Base-by-base conservation (phyloP, 2,113 vertebrate genomes). In the Propithecus coquereli region DNA sequence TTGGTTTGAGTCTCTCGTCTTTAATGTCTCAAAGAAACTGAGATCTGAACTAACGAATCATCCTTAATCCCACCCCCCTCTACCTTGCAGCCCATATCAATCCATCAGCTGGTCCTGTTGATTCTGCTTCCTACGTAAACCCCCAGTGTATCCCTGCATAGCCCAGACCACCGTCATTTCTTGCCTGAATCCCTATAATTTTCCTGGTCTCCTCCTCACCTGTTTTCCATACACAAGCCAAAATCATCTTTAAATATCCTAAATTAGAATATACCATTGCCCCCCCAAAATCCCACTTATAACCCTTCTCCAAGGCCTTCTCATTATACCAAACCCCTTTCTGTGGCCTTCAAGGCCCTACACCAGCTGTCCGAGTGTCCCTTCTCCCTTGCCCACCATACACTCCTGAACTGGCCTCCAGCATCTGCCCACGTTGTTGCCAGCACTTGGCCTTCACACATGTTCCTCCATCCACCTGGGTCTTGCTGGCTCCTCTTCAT, bases 11-110 rank as follows among this genome's bases (percentile, higher is more conserved):
- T 5, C 45, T 82, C 65, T 90, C 13, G 2, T 79, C 52, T 77
- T 59, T 43, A n/a, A 1, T 50, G 43, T 94, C 70, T 95, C 80
- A 52, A 65, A 50, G 70, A 71, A 76, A 52, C 74, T 70, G 59
- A 83, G 52, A 81, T 37, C 45, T 13, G 5, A 6, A 40, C 3
- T 3, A 57, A 57, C 5, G 12, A 76, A 4, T 50, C 57, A 43
- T 18, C 54, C 79, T 54, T 27, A 1, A 71, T 57, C 52, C 37
- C 12, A 79, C 30, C 4, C 4, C 83, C 27, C 9, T 45, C 32
- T 61, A 25, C 34, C 45, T 40, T 57, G 66, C 54, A 77, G 37
- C 25, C 25, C 22, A 8, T 5, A 14, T 88, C 32, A 43, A 5
- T 7, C 80, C 30, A 45, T 86, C 47, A 16, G 40, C 34, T 54